Evolutionary conservation across 2,113 vertebrate species (phyloP).

Genomic region (Eupsittula cactorum): DNA sequence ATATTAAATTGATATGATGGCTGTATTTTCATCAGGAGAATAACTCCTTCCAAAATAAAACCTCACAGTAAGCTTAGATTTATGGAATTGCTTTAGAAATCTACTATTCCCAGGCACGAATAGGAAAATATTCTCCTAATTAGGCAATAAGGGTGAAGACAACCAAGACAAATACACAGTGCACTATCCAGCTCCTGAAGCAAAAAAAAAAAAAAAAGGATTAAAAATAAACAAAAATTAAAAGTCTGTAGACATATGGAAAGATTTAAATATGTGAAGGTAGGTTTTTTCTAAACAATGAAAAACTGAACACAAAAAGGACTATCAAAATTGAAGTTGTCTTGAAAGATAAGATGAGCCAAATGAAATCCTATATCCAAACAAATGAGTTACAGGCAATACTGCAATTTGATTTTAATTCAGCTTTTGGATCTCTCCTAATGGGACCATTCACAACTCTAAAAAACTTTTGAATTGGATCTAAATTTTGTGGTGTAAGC

Average conservation of each 20-base stretch:
- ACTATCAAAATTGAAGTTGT: not conserved
- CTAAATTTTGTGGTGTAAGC: not conserved
- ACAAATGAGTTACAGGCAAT: not conserved
- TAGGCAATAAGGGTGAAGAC: not conserved
- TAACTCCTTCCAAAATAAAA: conserved; percentile 29
- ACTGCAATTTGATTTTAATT: not conserved
- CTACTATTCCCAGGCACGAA: not conserved
- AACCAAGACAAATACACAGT: not conserved
- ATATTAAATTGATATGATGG: conserved; percentile 13
- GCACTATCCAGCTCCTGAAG: not conserved
- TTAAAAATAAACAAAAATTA: not conserved
- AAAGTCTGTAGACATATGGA: not conserved
- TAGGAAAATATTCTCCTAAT: conserved; percentile 17
- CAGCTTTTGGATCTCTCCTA: not conserved
- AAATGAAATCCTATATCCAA: not conserved
- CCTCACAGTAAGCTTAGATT: not conserved
- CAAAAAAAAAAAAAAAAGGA: not conserved
- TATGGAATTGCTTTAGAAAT: conserved; percentile 34
- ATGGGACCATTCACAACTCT: not conserved
- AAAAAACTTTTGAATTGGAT: not conserved
- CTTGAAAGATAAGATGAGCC: not conserved
- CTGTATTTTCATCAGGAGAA: conserved; percentile 51
- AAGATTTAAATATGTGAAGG: not conserved
- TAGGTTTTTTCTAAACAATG: conserved; percentile 1
- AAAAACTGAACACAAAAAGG: not conserved